Evolutionary conservation across 2,113 vertebrate genomes (phyloP), one percentile per base, ranked within the genome.

Genomic region (Aplodontia rufa): DNA sequence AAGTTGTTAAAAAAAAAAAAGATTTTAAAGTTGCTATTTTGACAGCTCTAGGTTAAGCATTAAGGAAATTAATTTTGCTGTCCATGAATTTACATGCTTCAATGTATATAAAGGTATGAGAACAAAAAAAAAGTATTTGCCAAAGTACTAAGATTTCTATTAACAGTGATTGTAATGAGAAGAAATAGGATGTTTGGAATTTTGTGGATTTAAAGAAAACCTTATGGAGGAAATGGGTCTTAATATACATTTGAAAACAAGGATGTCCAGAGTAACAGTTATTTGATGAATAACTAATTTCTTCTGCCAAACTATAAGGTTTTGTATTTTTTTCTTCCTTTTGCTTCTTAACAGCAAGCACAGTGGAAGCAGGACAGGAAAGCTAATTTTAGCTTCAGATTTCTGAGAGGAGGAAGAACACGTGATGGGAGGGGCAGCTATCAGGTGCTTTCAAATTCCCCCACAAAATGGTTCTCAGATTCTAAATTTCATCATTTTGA

Each of bases 321-420:
- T 51, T 24, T 93, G 19, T 45, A 42, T n/a, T 79, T 88, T 79
- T 88, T 79, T 92, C 32, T 80, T 71, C 72, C 10, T 51, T 75
- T 91, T 91, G 51, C 53, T 74, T 16, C 47, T 37, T 53, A 82
- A 35, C 72, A 64, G 45, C 47, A 76, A 64, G 53, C 47, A 35
- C 51, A 93, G 11, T 87, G 51, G 51, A 91, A 72, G 26, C n/a
- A 7, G 32, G 62, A 22, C n/a, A 91, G 58, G 75, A 89, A 95
- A 45, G 53, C 45, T 91, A 76, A 86, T 91, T 81, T 88, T 91
- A 89, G n/a, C 68, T 92, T 86, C 55, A 62, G 13, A 78, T 95
- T 95, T 91, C 69, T 78, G 19, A 45, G 58, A 88, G 49, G 58
- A 87, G 45, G 55, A 91, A 88, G 35, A 94, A 14, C 30, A 32